Conservation (phyloP, 2,888 invertebrate genomes). For the Sylvicola cinctus region DNA sequence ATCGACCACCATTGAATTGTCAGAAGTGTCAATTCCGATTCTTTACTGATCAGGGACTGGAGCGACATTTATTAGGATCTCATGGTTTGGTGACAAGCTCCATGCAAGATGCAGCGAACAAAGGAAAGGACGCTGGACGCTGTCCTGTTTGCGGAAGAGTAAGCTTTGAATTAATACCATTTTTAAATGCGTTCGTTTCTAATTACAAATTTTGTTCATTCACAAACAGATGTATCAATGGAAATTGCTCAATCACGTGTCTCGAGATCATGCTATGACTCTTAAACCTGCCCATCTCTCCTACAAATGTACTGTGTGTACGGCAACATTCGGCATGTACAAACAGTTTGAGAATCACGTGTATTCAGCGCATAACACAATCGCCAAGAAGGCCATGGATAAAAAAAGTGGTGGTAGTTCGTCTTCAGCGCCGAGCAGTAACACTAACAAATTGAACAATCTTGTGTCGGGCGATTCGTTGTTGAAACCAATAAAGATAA, state of each 20-base stretch:
- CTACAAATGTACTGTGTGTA: slow-evolving; percentile 89
- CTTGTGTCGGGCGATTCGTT: slow-evolving; percentile 32
- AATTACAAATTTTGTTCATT: not conserved
- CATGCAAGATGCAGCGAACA: slow-evolving; percentile 90
- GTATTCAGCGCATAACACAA: slow-evolving; percentile 80
- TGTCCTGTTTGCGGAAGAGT: slow-evolving; percentile 92
- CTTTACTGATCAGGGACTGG: slow-evolving; percentile 92
- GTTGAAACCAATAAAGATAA: slow-evolving; percentile 64
- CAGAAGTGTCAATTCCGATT: slow-evolving; percentile 92
- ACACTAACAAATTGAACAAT: slow-evolving; percentile 5
- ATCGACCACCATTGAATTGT: slow-evolving; percentile 83
- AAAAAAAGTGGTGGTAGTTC: slow-evolving; percentile 30
- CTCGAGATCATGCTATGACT: slow-evolving; percentile 77
- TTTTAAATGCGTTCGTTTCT: not conserved
- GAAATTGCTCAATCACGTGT: slow-evolving; percentile 81
- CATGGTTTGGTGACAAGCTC: slow-evolving; percentile 90
- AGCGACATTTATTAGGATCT: slow-evolving; percentile 82
- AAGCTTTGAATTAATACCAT: slow-evolving; percentile 16
- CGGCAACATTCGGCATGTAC: slow-evolving; percentile 88
- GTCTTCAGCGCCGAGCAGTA: slow-evolving; percentile 12
- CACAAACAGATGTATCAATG: slow-evolving; percentile 64
- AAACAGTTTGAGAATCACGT: slow-evolving; percentile 88
- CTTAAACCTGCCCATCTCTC: slow-evolving; percentile 83
- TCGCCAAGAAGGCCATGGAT: slow-evolving; percentile 70
- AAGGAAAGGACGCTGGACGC: slow-evolving; percentile 81